Evolutionary conservation across 2,888 invertebrate genomes (phyloP).

Genomic region (Archaeoteleia sp.): DNA sequence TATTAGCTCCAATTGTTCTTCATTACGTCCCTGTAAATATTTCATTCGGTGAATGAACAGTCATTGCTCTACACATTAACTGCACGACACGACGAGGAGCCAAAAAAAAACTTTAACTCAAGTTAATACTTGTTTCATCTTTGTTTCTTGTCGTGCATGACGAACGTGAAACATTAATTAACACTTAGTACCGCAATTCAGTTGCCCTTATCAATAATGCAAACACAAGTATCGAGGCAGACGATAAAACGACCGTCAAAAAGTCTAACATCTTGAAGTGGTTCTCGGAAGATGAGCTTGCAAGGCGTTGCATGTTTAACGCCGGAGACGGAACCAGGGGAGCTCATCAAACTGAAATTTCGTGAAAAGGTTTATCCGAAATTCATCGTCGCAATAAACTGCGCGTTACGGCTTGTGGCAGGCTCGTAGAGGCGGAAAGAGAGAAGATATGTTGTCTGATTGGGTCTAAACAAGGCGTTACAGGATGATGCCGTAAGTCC

Average conservation of each 20-base stretch:
- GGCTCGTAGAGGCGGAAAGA: conserved; percentile 20
- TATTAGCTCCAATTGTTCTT: no score
- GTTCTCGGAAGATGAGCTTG: neutral
- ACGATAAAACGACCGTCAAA: no score
- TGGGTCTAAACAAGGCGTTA: conserved; percentile 11
- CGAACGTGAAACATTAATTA: no score
- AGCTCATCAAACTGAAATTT: conserved; percentile 68
- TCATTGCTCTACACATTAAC: no score
- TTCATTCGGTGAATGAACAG: no score
- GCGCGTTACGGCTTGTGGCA: conserved; percentile 59
- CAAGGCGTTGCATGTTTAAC: neutral
- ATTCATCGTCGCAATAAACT: conserved; percentile 70
- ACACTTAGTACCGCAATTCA: no score
- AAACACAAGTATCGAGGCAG: neutral
- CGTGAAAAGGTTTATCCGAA: conserved; percentile 61
- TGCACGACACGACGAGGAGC: no score
- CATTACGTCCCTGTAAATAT: no score
- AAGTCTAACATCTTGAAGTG: neutral
- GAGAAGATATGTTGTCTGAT: neutral
- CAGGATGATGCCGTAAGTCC: conserved; percentile 4
- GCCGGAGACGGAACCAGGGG: neutral
- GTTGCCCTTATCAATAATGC: neutral
- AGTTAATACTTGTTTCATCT: no score
- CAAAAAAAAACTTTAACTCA: no score
- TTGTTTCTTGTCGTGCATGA: no score